Base-by-base conservation (phyloP, 2,888 invertebrate species). In the Cryptus armator region DNA sequence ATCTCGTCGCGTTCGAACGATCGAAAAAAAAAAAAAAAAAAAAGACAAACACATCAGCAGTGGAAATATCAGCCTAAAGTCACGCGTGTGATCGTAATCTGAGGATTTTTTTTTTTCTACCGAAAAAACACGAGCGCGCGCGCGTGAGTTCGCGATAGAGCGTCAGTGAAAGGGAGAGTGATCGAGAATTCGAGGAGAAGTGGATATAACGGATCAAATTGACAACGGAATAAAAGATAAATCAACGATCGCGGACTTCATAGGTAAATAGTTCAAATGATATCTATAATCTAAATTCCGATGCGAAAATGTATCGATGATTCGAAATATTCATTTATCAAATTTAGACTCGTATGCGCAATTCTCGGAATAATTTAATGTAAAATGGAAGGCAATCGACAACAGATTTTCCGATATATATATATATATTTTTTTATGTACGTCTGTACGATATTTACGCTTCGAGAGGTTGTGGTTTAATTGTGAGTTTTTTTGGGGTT, bases 81-180 rank as follows among this genome's bases (percentile, higher is more conserved):
- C n/a, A 48, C 53, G 16, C 53, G 53, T 53, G 53, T 53, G 53
- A 53, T 53, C 16, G 3, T 16, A 32, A 29, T 62, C 29, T 48
- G 10, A 48, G n/a, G 1, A 48, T 32, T 32, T 62, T 62, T 62
- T 6, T n/a, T 32, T 6, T 62, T 14, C 0, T 6, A 32, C 12
- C 14, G 6, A 62, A 62, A 62, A 53, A 48, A n/a, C 12, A 48
- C 7, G 24, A 14, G 46, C 29, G 12, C 71, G 56, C 56, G 71
- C 43, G 71, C 46, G 48, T 14, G 37, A 43, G 71, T 56, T 71
- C 44, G 71, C 56, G 29, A 59, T 66, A 43, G 64, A 79, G 62
- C 37, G 37, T 48, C 29, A 76, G 79, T 84, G 83, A 84, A 80
- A 84, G 80, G 70, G 70, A 80, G 71, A 84, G 83, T 80, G 83